phyloP scores from a whole-genome alignment of 2,113 vertebrate genomes.

The Benitochromis conjunctus region DNA sequence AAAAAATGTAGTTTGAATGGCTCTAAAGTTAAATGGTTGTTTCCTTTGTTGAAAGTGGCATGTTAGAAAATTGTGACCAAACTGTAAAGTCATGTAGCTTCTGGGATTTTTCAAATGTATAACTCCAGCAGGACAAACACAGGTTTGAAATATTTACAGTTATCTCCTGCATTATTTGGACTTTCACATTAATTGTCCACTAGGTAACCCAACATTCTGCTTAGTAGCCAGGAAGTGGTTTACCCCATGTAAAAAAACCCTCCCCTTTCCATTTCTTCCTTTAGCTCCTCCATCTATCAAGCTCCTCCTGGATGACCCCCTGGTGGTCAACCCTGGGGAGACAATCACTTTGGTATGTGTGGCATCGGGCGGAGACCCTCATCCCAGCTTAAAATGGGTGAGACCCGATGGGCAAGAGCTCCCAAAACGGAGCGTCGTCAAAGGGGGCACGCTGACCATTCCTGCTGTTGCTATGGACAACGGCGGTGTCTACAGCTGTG shows the following conservation, averaged over 20 bases:
- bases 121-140: neutral
- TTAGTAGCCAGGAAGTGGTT: too few species aligned
- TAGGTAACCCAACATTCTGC: too few species aligned
- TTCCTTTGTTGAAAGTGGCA: neutral
- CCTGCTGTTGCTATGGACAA: conserved; percentile 33
- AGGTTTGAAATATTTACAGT: too few species aligned
- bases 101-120: neutral
- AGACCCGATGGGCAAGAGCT: conserved; percentile 38
- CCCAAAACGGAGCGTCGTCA: conserved; percentile 30
- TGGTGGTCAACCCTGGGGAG: conserved; percentile 59
- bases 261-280: neutral
- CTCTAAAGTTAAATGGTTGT: neutral
- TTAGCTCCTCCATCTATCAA: conserved; percentile 54
- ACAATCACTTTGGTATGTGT: conserved; percentile 45
- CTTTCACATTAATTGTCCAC: too few species aligned
- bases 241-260: too few species aligned
- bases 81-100: neutral
- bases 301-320: conserved; percentile 54
- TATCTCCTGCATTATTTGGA: too few species aligned
- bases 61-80: neutral
- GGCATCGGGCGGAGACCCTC: conserved; percentile 41
- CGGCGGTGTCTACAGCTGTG: conserved; percentile 56
- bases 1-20: neutral
- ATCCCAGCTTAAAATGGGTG: conserved; percentile 42
- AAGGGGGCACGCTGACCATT: conserved; percentile 47